Base-by-base conservation (phyloP, 1,140 invertebrate genomes). In the Theocolax elegans region DNA sequence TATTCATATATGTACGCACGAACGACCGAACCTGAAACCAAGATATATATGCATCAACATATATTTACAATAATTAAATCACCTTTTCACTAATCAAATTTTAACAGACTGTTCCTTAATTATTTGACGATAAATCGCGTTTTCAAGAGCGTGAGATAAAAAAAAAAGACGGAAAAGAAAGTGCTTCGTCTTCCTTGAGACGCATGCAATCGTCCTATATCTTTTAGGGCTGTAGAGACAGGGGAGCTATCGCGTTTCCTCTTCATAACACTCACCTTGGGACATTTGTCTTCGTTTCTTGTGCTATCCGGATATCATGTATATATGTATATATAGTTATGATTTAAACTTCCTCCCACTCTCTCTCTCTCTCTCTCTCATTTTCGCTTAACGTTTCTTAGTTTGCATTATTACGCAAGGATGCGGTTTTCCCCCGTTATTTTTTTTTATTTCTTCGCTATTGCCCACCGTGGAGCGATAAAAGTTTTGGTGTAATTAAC, bases 211-310 rank as follows among this genome's bases (percentile, higher is more conserved):
- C 49, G 23, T 15, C 21, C 38, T 60, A 60, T 60, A 38, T 60
- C 7, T 8, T 25, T 10, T n/a, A n/a, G 19, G 54, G 10, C 35
- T 8, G 35, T 8, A 23, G 17, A 19, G 66, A 59, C 42, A 12
- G 19, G 46, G 56, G 56, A 70, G 70, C 79, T 81, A 82, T 81
- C 80, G 76, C 77, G 78, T 80, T 82, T 82, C 79, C 80, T 75
- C 78, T 78, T 81, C 79, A 79, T 76, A 81, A 80, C 78, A 77
- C 75, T 75, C 58, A 54, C 67, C 53, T 38, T 59, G 48, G 44
- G 46, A 70, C 79, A 82, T 82, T 82, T 80, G 78, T 82, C 80
- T 81, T 82, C 78, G 79, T 82, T 82, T 80, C 79, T 82, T 80
- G 77, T 76, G 68, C 69, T 74, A 74, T 74, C 73, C 70, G 72